phyloP scores from a whole-genome alignment of 2,888 invertebrate species.

The Rhopalosiphum nymphaeae region DNA sequence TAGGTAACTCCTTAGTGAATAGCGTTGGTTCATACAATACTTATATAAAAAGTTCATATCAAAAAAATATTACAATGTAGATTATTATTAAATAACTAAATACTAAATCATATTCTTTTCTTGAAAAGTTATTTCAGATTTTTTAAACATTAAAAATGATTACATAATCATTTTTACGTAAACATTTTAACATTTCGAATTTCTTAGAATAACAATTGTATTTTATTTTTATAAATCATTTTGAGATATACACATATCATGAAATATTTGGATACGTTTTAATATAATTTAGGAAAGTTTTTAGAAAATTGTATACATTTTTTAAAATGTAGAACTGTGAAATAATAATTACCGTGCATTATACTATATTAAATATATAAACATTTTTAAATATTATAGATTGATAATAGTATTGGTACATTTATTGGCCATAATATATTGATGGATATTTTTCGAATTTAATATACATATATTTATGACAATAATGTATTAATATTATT shows the following conservation, averaged over 20 bases:
- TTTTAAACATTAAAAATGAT: constrained; percentile 12
- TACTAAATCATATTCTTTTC: constrained; percentile 32
- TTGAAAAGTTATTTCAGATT: neutral
- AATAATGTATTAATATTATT: neutral
- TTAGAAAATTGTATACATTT: neutral
- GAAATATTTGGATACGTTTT: neutral
- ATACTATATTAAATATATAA: neutral
- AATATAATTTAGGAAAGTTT: neutral
- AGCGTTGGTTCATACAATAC: constrained; percentile 2
- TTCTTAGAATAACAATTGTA: neutral
- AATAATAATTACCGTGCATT: neutral
- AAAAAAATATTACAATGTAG: constrained; percentile 28
- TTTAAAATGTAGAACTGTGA: neutral
- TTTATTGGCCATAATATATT: too few relatives aligned
- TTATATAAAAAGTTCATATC: constrained; percentile 1
- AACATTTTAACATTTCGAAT: neutral
- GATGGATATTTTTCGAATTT: neutral
- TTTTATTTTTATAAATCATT: constrained; percentile 17
- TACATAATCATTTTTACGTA: neutral
- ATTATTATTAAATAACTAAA: constrained; percentile 45
- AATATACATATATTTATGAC: neutral
- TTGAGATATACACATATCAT: neutral
- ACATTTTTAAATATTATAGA: neutral
- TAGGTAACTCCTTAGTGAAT: neutral
- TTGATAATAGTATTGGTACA: neutral